Conservation (phyloP, 2,113 vertebrate genomes). For the Odobenus rosmarus region DNA sequence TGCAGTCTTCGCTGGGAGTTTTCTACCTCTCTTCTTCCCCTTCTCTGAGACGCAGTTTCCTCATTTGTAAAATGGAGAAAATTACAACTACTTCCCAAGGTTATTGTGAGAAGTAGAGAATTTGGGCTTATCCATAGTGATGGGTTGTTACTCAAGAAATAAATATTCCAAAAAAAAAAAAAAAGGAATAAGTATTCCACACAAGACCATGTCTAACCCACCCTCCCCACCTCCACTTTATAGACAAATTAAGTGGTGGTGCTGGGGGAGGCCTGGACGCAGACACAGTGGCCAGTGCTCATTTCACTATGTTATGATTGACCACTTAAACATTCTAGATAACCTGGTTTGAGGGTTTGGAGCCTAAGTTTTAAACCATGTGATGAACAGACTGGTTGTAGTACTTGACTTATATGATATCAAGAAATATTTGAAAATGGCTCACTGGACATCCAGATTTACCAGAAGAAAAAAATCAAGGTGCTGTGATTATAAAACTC, state of each 20-base stretch:
- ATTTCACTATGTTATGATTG: not conserved
- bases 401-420: not conserved
- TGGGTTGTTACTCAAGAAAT: not conserved
- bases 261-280: not conserved
- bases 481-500: not conserved
- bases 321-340: not conserved
- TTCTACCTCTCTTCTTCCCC: not conserved
- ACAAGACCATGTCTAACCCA: not conserved
- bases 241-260: not conserved
- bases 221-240: not conserved
- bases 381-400: not conserved
- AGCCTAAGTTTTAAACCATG: slow-evolving; percentile 7
- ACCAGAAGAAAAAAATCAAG: slow-evolving; percentile 44
- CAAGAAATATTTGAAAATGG: slow-evolving; percentile 9
- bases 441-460: not conserved
- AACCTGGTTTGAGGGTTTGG: not conserved
- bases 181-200: not conserved
- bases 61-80: slow-evolving; percentile 40
- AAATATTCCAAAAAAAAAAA: not conserved
- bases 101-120: not conserved
- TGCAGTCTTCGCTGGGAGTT: not conserved
- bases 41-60: slow-evolving; percentile 10
- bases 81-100: not conserved
- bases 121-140: not conserved
- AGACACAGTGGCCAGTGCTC: not conserved